phyloP scores from a whole-genome alignment of 2,113 vertebrate genomes.

The Zapornia atra region DNA sequence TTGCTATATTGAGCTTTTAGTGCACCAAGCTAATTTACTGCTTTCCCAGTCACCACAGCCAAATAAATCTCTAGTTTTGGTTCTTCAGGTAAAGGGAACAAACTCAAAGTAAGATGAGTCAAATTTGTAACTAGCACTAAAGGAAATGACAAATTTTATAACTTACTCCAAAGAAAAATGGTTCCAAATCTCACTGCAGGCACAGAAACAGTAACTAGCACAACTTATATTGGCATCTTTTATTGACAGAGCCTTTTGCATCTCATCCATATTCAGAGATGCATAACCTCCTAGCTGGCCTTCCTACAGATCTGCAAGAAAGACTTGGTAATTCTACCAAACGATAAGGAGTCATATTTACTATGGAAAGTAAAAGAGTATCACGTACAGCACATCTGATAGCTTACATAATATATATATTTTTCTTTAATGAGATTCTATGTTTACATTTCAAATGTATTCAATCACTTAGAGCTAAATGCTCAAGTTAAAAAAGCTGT shows the following conservation, averaged over 20 bases:
- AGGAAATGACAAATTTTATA: constrained; percentile 13
- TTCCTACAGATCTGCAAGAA: not conserved
- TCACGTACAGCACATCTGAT: not conserved
- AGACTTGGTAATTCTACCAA: not conserved
- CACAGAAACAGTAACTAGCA: not conserved
- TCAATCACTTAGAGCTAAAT: not conserved
- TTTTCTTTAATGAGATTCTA: not conserved
- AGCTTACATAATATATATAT: not conserved
- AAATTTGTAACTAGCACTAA: constrained; percentile 12
- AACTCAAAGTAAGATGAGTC: not conserved
- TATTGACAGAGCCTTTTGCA: not conserved
- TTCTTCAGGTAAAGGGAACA: not conserved
- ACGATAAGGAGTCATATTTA: not conserved
- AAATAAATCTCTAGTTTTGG: constrained; percentile 27
- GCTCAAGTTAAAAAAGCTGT: not conserved
- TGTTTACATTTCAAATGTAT: not conserved
- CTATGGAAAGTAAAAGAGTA: not conserved
- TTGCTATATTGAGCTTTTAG: not conserved
- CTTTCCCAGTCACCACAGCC: not conserved
- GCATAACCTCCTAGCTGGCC: not conserved
- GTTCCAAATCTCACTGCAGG: not conserved
- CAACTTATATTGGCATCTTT: not conserved
- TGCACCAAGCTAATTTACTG: constrained; percentile 11
- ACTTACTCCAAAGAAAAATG: not conserved
- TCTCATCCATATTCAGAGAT: constrained; percentile 11